A percentile compares a stretch with the other conserved stretches of the same genome.
These are phyloP conservation scores for Drosophila emarginata DNA, from an alignment of 2,888 invertebrate species.

Conservation along the genomic window DNA sequence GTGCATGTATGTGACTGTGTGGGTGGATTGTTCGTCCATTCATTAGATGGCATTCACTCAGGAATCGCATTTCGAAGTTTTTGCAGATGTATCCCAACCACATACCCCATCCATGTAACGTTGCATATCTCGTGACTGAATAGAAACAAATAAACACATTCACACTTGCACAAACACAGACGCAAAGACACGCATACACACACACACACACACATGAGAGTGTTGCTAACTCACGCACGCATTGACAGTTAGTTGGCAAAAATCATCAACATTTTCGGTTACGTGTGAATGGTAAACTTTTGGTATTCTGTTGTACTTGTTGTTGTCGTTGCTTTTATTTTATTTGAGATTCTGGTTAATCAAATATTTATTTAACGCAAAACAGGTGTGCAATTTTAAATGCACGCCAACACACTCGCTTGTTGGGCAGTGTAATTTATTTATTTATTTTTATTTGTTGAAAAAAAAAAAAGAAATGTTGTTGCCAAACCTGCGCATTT, in stretches of 20 bases:
- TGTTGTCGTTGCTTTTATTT: neutral
- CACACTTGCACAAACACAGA: neutral
- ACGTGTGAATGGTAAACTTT: slow-evolving; percentile 8
- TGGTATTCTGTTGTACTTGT: neutral
- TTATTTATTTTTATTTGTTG: slow-evolving; percentile 47
- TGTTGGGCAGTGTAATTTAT: slow-evolving; percentile 36
- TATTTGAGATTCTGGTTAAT: slow-evolving; percentile 43
- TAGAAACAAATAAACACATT: slow-evolving; percentile 32
- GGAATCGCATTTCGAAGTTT: slow-evolving; percentile 47
- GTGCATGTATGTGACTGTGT: too few relatives aligned
- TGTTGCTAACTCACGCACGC: neutral
- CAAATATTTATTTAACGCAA: slow-evolving; percentile 64
- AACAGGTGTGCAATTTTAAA: slow-evolving; percentile 66
- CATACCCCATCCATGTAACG: slow-evolving; percentile 5
- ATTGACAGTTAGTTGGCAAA: slow-evolving; percentile 30
- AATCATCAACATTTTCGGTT: slow-evolving; percentile 46
- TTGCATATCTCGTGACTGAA: slow-evolving; percentile 36
- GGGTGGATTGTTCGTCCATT: slow-evolving; percentile 48
- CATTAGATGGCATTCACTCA: slow-evolving; percentile 61
- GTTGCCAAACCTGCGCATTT: slow-evolving; percentile 9
- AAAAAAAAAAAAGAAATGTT: slow-evolving; percentile 7
- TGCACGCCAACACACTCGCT: slow-evolving; percentile 39
- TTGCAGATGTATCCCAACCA: neutral
- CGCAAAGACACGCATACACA: neutral
- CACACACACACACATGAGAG: too few relatives aligned